phyloP scores from a whole-genome alignment of 2,888 invertebrate genomes.

The Enoplolaimus lenunculus region DNA sequence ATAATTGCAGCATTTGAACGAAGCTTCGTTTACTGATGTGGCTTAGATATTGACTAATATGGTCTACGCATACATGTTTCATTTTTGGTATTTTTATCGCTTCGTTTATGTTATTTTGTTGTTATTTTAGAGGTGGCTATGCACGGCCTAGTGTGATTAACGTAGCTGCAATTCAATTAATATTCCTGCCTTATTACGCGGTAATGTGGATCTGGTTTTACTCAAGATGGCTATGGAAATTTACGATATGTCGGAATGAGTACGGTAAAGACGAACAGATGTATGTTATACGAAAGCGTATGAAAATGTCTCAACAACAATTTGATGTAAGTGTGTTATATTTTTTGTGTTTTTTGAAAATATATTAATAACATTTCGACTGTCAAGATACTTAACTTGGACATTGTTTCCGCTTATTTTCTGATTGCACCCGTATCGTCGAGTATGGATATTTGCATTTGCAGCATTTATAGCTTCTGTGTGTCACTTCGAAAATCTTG shows the following conservation, averaged over 20 bases:
- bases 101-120: background rate
- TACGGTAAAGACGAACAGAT: slow-evolving; percentile 68
- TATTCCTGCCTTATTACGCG: slow-evolving; percentile 63
- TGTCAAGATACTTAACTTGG: slow-evolving; percentile 4
- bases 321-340: slow-evolving; percentile 45
- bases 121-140: slow-evolving; percentile 58
- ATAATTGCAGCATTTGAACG: too few species aligned
- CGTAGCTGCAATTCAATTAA: slow-evolving; percentile 66
- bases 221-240: slow-evolving; percentile 64
- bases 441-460: too few species aligned
- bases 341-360: slow-evolving; percentile 12
- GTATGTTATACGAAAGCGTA: slow-evolving; percentile 62
- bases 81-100: background rate
- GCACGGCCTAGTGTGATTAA: slow-evolving; percentile 64
- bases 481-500: too few species aligned
- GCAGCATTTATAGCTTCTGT: too few species aligned
- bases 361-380: slow-evolving; percentile 14
- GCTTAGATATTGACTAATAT: too few species aligned
- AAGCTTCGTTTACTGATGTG: too few species aligned
- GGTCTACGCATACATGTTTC: background rate
- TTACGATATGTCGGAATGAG: slow-evolving; percentile 56
- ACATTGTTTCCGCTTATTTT: slow-evolving; percentile 14
- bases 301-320: slow-evolving; percentile 50
- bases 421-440: slow-evolving; percentile 9
- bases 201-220: slow-evolving; percentile 59